These are phyloP conservation scores for Fissipunctia ypsillon DNA, from an alignment of 2,888 invertebrate species.

Conservation along the genomic window DNA sequence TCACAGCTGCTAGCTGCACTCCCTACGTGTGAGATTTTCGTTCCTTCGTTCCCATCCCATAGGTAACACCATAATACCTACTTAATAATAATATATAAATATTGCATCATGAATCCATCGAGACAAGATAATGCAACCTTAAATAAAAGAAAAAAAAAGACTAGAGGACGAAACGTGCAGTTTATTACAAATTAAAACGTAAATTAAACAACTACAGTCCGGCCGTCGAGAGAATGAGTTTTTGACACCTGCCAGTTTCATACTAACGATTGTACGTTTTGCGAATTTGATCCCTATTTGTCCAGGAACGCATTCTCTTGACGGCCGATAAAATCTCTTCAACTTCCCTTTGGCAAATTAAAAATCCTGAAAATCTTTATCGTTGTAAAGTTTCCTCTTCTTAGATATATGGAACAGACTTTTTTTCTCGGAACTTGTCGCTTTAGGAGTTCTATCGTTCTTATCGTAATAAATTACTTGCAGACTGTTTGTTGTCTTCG, in stretches of 20 bases:
- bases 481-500: slow-evolving; percentile 73
- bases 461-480: slow-evolving; percentile 83
- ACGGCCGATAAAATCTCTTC: neutral
- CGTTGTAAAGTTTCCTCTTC: slow-evolving; percentile 86
- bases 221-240: too few relatives aligned
- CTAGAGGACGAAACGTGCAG: slow-evolving; percentile 30
- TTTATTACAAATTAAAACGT: slow-evolving; percentile 37
- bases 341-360: slow-evolving; percentile 62
- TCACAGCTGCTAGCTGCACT: too few relatives aligned
- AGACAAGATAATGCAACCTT: neutral
- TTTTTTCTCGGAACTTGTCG: slow-evolving; percentile 78
- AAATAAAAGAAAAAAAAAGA: neutral
- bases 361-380: slow-evolving; percentile 84
- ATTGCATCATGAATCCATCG: neutral
- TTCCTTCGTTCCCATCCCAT: too few relatives aligned
- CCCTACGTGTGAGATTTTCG: neutral
- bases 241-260: too few relatives aligned
- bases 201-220: slow-evolving; percentile 11
- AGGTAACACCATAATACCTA: too few relatives aligned
- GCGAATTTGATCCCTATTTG: too few relatives aligned
- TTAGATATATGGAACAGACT: slow-evolving; percentile 84
- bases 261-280: too few relatives aligned
- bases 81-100: neutral
- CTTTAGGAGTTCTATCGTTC: slow-evolving; percentile 64
- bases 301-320: too few relatives aligned